Evolutionary conservation across 2,888 invertebrate genomes (phyloP), one percentile per base, ranked within the genome.

Genomic region (Cryptocephalus primarius): DNA sequence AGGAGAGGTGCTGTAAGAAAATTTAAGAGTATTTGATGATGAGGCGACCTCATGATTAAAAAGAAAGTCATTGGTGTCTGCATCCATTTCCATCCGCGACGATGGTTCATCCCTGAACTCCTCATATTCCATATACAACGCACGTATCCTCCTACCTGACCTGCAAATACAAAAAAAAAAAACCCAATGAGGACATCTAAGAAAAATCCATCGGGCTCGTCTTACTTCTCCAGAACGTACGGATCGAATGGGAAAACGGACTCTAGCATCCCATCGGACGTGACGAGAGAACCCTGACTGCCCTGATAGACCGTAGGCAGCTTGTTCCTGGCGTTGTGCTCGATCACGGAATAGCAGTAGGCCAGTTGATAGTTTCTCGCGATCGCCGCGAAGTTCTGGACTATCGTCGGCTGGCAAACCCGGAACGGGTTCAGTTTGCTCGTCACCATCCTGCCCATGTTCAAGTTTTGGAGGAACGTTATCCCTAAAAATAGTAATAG

Each of bases 171-270:
- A 12, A 46, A 48, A 36, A 32, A 13, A 40, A 8, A 33, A 22
- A 48, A 8, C 9, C 33, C 9, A 40, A 6, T 22, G 22, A 22
- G 6, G 2, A 13, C 22, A 44, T 39, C 39, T 12, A 22, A 12
- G 14, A 8, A 32, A n/a, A n/a, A n/a, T n/a, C n/a, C n/a, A n/a
- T n/a, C n/a, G n/a, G n/a, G n/a, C n/a, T 22, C 6, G 22, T 6
- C 51, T 51, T 62, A 83, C 82, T 75, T 77, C 57, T 80, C 77
- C 40, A 95, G 72, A 11, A 83, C 69, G 64, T 87, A 94, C 0
- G 91, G 91, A 71, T 93, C 93, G 64, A 93, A 95, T 0, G 95
- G 95, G 66, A 91, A 95, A 73, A 86, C 91, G 1, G 79, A 71
- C 44, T 61, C 72, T 46, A 74, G 72, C 10, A 77, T 60, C 34